A percentile compares a stretch with the other conserved stretches of the same genome.
Conservation (phyloP, 2,797 vertebrate species). For the Hippocampus kuda region DNA sequence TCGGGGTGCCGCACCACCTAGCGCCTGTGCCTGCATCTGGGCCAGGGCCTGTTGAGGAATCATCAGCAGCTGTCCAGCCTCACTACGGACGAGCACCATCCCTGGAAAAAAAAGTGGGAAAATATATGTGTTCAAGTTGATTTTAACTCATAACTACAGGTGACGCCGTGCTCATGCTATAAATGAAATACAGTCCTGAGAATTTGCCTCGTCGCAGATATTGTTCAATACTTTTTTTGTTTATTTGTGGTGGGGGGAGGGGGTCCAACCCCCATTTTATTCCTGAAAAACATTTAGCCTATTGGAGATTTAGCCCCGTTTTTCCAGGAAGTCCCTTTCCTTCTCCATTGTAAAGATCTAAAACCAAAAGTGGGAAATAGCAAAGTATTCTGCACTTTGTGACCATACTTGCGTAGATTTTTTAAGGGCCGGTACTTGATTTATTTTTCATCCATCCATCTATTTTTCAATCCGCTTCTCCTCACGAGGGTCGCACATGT, state of each 20-base stretch:
- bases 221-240: neutral
- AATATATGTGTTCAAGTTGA: neutral
- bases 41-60: conserved; percentile 91
- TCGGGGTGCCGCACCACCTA: conserved; percentile 75
- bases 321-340: too few relatives aligned
- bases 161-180: neutral
- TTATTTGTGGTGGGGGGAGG: too few relatives aligned
- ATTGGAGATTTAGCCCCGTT: too few relatives aligned
- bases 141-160: neutral
- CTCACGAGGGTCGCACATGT: too few relatives aligned
- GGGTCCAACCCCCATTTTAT: too few relatives aligned
- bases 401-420: too few relatives aligned
- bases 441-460: too few relatives aligned
- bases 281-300: too few relatives aligned
- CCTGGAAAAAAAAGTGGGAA: conserved; percentile 56
- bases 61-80: conserved; percentile 90
- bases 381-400: neutral
- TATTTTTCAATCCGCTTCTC: too few relatives aligned
- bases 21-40: conserved; percentile 80
- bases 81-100: conserved; percentile 89
- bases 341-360: too few relatives aligned
- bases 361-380: neutral
- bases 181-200: neutral
- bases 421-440: too few relatives aligned
- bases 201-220: neutral